A percentile compares a stretch with the other conserved stretches of the same genome.
phyloP scores from a whole-genome alignment of 1,140 invertebrate species.

The Callitettix versicolor region DNA sequence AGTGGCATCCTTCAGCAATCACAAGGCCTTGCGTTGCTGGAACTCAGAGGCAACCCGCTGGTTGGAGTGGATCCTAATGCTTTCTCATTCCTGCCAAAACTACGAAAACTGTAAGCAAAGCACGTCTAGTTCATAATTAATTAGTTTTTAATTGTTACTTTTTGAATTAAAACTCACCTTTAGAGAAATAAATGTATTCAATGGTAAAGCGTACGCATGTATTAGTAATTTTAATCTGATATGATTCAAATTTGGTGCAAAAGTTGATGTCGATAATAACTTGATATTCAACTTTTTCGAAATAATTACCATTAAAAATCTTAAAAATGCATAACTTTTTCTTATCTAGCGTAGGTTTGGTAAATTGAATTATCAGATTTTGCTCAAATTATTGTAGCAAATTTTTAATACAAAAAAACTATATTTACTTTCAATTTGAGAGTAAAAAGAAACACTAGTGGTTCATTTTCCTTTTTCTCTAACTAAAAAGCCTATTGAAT shows the following conservation, averaged over 20 bases:
- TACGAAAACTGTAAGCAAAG: slow-evolving; percentile 59
- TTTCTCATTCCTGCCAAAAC: slow-evolving; percentile 50
- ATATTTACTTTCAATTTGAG: no score
- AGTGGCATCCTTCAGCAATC: slow-evolving; percentile 45
- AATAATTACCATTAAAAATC: not conserved
- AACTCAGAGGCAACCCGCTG: slow-evolving; percentile 60
- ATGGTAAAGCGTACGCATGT: not conserved
- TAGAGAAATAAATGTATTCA: not conserved
- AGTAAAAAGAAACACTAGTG: no score
- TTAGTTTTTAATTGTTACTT: not conserved
- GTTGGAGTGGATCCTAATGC: slow-evolving; percentile 48
- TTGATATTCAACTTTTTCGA: not conserved
- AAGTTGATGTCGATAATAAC: not conserved
- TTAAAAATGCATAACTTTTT: no score
- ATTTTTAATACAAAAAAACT: no score
- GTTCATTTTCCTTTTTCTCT: no score
- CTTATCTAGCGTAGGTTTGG: no score
- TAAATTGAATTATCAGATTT: no score
- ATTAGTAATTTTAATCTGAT: no score
- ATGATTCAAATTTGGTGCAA: not conserved
- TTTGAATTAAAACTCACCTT: not conserved
- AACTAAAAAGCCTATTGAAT: no score
- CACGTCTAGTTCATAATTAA: not conserved
- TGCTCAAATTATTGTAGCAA: no score
- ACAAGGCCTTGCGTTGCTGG: slow-evolving; percentile 47